Percentiles rank a stretch among this genome's conserved stretches.
These are phyloP conservation scores for Thomomys bottae DNA, from an alignment of 2,113 vertebrate species.

Conservation along the genomic window DNA sequence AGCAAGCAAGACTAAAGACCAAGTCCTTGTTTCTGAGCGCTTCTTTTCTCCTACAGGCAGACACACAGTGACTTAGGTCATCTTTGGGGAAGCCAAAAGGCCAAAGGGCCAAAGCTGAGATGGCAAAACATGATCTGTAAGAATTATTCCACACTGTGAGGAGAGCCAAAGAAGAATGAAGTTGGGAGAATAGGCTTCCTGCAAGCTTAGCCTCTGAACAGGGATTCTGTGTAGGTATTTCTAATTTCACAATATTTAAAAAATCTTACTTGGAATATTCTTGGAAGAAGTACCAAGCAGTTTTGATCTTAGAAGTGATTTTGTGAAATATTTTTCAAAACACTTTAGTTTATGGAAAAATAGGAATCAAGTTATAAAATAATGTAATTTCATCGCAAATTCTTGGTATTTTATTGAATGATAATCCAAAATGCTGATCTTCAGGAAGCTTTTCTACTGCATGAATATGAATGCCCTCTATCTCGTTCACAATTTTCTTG, in stretches of 20 bases:
- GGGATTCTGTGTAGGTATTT: not conserved
- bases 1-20: not conserved
- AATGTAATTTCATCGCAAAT: slow-evolving; percentile 7
- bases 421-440: not conserved
- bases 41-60: not conserved
- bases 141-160: not conserved
- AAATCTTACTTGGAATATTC: slow-evolving; percentile 27
- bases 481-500: not conserved
- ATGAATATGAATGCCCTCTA: not conserved
- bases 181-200: not conserved
- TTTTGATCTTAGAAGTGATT: slow-evolving; percentile 28
- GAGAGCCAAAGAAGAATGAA: not conserved
- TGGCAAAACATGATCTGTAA: not conserved
- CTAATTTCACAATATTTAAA: not conserved
- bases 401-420: not conserved
- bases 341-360: not conserved
- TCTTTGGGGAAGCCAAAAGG: not conserved
- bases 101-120: not conserved
- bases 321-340: not conserved
- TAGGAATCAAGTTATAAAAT: not conserved
- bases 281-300: not conserved
- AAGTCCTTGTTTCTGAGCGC: not conserved
- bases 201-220: not conserved
- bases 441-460: not conserved
- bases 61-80: not conserved